phyloP scores from a whole-genome alignment of 2,113 vertebrate genomes.

The Capreolus pygargus region DNA sequence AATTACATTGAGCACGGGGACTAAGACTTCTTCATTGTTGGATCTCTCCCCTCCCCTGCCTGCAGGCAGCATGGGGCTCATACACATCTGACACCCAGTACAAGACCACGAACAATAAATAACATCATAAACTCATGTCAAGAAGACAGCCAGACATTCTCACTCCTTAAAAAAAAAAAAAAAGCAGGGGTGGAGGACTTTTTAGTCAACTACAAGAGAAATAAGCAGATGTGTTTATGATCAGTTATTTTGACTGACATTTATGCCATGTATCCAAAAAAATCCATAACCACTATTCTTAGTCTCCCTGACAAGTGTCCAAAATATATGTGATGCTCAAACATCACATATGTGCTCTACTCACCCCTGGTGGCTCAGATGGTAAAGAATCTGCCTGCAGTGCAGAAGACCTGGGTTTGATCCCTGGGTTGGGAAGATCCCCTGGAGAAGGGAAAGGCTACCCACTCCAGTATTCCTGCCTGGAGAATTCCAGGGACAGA shows the following conservation, averaged over 20 bases:
- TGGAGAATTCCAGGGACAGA: neutral
- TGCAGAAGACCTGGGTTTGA: neutral
- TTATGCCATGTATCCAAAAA: slow-evolving; percentile 8
- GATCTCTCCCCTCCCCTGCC: neutral
- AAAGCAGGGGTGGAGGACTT: neutral
- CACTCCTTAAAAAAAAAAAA: slow-evolving; percentile 27
- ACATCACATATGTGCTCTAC: neutral
- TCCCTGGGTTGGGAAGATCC: neutral
- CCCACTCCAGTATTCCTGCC: neutral
- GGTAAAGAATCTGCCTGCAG: neutral
- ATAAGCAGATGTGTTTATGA: slow-evolving; percentile 48
- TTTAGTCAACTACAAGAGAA: slow-evolving; percentile 33
- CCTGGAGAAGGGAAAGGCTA: neutral
- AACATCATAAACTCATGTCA: neutral
- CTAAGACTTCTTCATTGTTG: neutral
- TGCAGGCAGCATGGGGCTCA: neutral
- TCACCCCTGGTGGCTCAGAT: neutral
- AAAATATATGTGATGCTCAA: slow-evolving; percentile 4
- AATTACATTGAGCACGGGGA: neutral
- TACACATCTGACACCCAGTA: neutral
- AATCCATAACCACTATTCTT: slow-evolving; percentile 30
- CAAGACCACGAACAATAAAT: slow-evolving; percentile 11
- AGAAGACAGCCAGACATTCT: neutral
- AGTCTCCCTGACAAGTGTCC: slow-evolving; percentile 45
- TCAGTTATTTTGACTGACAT: slow-evolving; percentile 52